These are phyloP conservation scores for Apostichopus leukothele DNA, from an alignment of 53 echinoderm and acorn worm species.

Conservation along the genomic window DNA sequence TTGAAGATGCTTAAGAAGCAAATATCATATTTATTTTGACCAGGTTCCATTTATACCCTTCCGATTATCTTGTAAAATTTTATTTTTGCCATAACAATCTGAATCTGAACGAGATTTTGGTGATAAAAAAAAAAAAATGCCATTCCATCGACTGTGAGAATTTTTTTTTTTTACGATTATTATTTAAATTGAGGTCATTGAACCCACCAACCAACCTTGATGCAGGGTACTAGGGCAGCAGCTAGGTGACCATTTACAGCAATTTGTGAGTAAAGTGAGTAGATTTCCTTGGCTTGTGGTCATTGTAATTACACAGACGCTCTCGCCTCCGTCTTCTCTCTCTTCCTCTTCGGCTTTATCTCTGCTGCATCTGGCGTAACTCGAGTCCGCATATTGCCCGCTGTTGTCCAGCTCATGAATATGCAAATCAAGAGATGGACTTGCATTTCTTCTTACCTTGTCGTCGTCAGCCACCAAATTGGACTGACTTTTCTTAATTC, in stretches of 20 bases:
- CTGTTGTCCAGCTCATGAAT: constrained; percentile 35
- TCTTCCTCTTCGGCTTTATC: background rate
- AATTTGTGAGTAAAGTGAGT: background rate
- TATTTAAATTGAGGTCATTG: background rate
- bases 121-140: background rate
- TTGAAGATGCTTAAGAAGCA: background rate
- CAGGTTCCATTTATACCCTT: background rate
- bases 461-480: background rate
- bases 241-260: background rate
- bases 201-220: background rate
- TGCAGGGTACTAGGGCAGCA: background rate
- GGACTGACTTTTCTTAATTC: background rate
- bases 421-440: constrained; percentile 2
- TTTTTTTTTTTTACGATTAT: background rate
- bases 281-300: constrained; percentile 7
- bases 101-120: background rate
- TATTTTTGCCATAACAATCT: background rate
- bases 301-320: constrained; percentile 29
- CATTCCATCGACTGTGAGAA: background rate
- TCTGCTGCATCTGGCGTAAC: constrained; percentile 21
- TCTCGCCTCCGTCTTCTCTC: background rate
- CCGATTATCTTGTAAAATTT: background rate
- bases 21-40: background rate
- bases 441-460: constrained; percentile 8
- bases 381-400: constrained; percentile 16